A percentile compares a stretch with the other conserved stretches of the same genome.
phyloP scores from a whole-genome alignment of 2,888 invertebrate genomes.

The Mystacides longicornis region DNA sequence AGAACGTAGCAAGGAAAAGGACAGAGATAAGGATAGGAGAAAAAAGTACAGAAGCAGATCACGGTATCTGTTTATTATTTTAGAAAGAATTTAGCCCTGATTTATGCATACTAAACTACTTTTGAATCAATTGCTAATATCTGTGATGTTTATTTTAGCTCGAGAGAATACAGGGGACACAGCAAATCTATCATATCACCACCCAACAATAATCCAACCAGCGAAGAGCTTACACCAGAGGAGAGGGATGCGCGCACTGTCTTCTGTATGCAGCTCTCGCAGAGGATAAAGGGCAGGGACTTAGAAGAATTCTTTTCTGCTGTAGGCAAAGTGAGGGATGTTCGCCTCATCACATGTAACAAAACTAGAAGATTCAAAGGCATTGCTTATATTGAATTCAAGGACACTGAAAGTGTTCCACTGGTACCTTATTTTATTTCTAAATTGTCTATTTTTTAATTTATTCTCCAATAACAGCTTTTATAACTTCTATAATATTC shows the following conservation, averaged over 20 bases:
- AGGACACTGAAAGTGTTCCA: constrained; percentile 95
- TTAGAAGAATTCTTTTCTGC: constrained; percentile 98
- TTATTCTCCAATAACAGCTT: too few species aligned
- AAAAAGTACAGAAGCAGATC: constrained; percentile 34
- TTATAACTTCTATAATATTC: too few species aligned
- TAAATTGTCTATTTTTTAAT: too few species aligned
- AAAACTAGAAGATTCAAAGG: constrained; percentile 98
- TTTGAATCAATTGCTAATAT: not conserved
- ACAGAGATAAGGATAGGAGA: constrained; percentile 35
- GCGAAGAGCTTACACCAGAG: constrained; percentile 82
- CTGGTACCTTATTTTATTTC: too few species aligned
- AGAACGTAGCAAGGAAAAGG: constrained; percentile 30
- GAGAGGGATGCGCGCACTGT: constrained; percentile 98
- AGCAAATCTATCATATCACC: constrained; percentile 21
- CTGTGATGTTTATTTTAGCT: constrained; percentile 27
- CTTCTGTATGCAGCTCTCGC: constrained; percentile 97
- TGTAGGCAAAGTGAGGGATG: constrained; percentile 97
- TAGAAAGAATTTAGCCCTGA: not conserved
- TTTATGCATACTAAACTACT: not conserved
- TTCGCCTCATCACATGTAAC: constrained; percentile 96
- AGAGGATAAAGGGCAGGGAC: constrained; percentile 87
- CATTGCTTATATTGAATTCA: constrained; percentile 99
- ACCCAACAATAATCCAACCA: not conserved
- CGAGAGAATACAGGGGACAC: constrained; percentile 31
- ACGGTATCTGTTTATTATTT: constrained; percentile 29